phyloP scores from a whole-genome alignment of 2,888 invertebrate species.

The Xanthia togata region DNA sequence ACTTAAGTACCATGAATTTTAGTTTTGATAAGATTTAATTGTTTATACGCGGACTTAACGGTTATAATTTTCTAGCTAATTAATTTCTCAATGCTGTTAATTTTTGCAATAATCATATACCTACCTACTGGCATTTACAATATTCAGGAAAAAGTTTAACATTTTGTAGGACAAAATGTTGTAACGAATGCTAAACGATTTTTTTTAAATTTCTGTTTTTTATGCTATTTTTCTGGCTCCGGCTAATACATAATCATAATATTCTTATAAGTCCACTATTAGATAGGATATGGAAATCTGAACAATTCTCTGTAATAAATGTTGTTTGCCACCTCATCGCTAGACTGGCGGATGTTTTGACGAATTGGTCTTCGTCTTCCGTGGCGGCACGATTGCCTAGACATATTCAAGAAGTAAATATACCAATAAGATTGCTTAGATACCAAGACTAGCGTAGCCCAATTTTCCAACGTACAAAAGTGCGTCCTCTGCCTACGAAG shows the following conservation, averaged over 20 bases:
- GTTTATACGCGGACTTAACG: slow-evolving; percentile 28
- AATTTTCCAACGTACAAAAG: not conserved
- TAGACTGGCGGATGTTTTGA: too few species aligned
- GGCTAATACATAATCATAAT: not conserved
- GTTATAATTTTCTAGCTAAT: slow-evolving; percentile 56
- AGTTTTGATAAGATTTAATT: slow-evolving; percentile 46
- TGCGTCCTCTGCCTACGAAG: not conserved
- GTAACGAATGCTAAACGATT: not conserved
- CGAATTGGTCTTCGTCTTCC: not conserved
- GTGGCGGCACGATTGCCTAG: too few species aligned
- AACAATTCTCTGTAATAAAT: not conserved
- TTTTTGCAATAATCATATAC: not conserved
- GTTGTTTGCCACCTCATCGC: not conserved
- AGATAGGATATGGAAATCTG: not conserved
- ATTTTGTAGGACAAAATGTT: not conserved
- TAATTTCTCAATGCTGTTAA: slow-evolving; percentile 44
- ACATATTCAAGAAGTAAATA: not conserved
- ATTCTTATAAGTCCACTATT: not conserved
- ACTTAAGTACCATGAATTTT: slow-evolving; percentile 13
- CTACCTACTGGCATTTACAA: not conserved
- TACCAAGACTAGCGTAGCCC: not conserved
- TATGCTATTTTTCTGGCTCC: not conserved
- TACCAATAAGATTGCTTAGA: too few species aligned
- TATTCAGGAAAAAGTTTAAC: not conserved
- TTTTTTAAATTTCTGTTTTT: too few species aligned